Evolutionary conservation across 2,888 invertebrate species (phyloP).

Genomic region (Lasioglossum morio): DNA sequence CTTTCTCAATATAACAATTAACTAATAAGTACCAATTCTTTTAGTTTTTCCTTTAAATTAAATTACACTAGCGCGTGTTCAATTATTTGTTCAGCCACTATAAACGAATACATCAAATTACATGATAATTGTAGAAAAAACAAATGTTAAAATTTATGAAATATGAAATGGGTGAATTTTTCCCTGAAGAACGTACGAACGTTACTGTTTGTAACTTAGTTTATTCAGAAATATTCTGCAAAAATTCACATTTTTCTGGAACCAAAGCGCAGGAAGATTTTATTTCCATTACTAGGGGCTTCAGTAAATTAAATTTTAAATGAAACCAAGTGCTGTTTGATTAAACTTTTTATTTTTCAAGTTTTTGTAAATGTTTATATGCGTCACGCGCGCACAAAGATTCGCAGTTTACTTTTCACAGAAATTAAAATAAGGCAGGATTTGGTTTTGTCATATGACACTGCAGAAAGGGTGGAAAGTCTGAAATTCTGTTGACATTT

Average conservation of each 20-base stretch:
- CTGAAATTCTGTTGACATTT: slow-evolving; percentile 11
- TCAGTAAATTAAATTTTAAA: not conserved
- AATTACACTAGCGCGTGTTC: not conserved
- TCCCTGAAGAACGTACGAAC: not conserved
- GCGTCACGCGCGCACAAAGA: not conserved
- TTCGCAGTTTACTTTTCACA: not conserved
- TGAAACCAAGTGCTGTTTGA: not conserved
- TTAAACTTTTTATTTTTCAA: not conserved
- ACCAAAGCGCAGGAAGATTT: not conserved
- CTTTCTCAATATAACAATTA: too few species aligned
- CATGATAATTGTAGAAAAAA: not conserved
- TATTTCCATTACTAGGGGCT: not conserved
- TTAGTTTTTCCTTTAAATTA: too few species aligned
- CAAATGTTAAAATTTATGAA: not conserved
- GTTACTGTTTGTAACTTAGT: not conserved
- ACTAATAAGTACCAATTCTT: too few species aligned
- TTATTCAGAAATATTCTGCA: not conserved
- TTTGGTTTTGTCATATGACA: slow-evolving; percentile 8
- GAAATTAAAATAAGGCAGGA: not conserved
- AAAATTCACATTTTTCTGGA: not conserved
- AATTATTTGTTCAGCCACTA: not conserved
- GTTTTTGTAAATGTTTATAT: not conserved
- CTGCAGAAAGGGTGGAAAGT: not conserved
- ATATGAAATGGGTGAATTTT: not conserved
- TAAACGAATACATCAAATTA: not conserved